Evolutionary conservation across 23 tunicate genomes (phyloP), one percentile per base, ranked within the genome.

Genomic region (Botrylloides violaceus): DNA sequence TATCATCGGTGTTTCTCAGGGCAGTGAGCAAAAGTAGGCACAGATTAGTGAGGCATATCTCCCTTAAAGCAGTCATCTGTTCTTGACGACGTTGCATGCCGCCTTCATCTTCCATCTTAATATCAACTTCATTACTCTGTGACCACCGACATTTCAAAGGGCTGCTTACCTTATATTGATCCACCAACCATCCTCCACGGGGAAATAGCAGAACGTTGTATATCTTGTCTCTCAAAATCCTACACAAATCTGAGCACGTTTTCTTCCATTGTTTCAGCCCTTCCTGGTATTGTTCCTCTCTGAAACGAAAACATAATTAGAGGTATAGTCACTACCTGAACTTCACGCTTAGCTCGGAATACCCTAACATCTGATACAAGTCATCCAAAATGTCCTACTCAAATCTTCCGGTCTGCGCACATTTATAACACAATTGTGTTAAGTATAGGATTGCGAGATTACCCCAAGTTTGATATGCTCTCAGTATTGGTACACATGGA

Each of bases 201-300:
- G 96, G 96, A 59, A 88, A 82, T 32, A 82, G 59, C 36, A 88
- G 36, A 34, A 88, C 96, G 30, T 77, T 78, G 58, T 77, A 88
- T 29, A 88, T 82, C 49, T 72, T 77, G 36, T 72, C 73, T 6
- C 38, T 29, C 0, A 73, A 78, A 2, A 64, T 59, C 6, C 61
- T 68, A 35, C 88, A 82, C 25, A 82, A 30, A 4, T 27, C 31
- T 29, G 71, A 64, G 12, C 86, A 39, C 2, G 33, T 59, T 3
- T 78, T 77, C 0, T 73, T 38, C 96, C 96, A 88, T 39, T 57
- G 34, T 27, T 30, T 29, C 34, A 82, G n/a, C 30, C 77, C 77
- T 7, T 82, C 88, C 30, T 72, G 36, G 30, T 55, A 61, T 29
- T 85, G 53, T 36, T 78, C 70, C 49, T 77, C 78, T 49, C 90